phyloP scores from a whole-genome alignment of 2,113 vertebrate species.

The Aythya baeri region DNA sequence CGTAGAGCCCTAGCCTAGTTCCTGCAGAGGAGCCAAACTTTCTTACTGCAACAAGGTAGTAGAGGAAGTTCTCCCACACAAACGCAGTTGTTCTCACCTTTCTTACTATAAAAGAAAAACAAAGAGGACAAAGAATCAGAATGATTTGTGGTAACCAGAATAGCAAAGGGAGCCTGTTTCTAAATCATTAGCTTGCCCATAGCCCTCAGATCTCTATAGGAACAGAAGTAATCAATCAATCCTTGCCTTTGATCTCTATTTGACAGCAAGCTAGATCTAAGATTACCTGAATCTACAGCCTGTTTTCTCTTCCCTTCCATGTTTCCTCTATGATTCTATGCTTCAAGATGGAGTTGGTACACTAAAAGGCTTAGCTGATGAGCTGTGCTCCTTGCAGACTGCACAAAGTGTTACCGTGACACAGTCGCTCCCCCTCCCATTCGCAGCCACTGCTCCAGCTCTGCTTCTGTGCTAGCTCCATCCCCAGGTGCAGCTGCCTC shows the following conservation, averaged over 20 bases:
- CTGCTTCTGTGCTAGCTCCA: neutral
- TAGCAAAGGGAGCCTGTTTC: neutral
- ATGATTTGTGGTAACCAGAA: neutral
- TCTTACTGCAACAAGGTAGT: neutral
- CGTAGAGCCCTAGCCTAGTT: neutral
- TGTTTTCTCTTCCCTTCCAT: neutral
- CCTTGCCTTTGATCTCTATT: neutral
- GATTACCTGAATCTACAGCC: neutral
- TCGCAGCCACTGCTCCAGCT: neutral
- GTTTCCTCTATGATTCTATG: neutral
- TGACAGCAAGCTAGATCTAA: neutral
- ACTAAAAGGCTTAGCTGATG: neutral
- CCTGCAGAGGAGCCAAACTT: neutral
- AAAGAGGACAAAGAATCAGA: neutral
- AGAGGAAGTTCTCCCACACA: neutral
- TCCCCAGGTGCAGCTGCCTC: neutral
- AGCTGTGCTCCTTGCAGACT: neutral
- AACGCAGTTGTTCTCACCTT: neutral
- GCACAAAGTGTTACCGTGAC: neutral
- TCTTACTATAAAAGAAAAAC: neutral
- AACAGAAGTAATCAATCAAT: neutral
- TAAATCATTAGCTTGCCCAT: neutral
- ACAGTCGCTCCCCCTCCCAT: neutral
- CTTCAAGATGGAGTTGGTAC: neutral
- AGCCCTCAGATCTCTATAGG: neutral